phyloP scores from a whole-genome alignment of 1,140 invertebrate species.

The Drosophila repleta region DNA sequence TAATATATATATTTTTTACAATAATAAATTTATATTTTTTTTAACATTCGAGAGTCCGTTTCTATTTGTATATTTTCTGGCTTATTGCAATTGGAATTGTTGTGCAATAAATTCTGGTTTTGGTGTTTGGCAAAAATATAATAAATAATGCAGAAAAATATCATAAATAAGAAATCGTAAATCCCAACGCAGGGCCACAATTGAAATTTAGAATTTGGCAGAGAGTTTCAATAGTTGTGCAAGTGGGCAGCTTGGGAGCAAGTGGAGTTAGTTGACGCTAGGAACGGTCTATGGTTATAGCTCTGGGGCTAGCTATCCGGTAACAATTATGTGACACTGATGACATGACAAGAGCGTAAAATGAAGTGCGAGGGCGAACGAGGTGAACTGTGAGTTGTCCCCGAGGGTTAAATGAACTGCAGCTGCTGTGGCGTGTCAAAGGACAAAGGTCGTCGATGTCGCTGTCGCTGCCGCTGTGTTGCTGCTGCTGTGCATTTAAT shows the following conservation, averaged over 20 bases:
- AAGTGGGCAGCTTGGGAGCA: too few relatives aligned
- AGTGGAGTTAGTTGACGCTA: too few relatives aligned
- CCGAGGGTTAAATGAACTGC: slow-evolving; percentile 36
- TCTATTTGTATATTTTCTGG: background rate
- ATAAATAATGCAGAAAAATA: slow-evolving; percentile 50
- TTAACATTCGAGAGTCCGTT: too few relatives aligned
- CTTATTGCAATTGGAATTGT: slow-evolving; percentile 4
- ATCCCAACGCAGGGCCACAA: slow-evolving; percentile 22
- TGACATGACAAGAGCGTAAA: slow-evolving; percentile 16
- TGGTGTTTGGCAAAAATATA: slow-evolving; percentile 36
- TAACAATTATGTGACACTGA: slow-evolving; percentile 25
- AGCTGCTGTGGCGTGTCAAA: slow-evolving; percentile 29
- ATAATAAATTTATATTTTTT: background rate
- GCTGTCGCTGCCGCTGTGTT: slow-evolving; percentile 26
- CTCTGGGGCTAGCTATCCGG: background rate
- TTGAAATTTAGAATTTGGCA: slow-evolving; percentile 34
- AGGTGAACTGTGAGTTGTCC: background rate
- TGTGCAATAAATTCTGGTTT: slow-evolving; percentile 42
- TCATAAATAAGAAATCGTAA: slow-evolving; percentile 44
- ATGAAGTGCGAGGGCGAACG: background rate
- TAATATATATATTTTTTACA: too few relatives aligned
- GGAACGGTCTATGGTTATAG: background rate
- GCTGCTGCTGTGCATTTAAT: slow-evolving; percentile 53
- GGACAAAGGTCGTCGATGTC: slow-evolving; percentile 43
- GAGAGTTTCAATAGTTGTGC: too few relatives aligned